Base-by-base conservation (phyloP, 2,113 vertebrate species). In the Megaceryle maxima region DNA sequence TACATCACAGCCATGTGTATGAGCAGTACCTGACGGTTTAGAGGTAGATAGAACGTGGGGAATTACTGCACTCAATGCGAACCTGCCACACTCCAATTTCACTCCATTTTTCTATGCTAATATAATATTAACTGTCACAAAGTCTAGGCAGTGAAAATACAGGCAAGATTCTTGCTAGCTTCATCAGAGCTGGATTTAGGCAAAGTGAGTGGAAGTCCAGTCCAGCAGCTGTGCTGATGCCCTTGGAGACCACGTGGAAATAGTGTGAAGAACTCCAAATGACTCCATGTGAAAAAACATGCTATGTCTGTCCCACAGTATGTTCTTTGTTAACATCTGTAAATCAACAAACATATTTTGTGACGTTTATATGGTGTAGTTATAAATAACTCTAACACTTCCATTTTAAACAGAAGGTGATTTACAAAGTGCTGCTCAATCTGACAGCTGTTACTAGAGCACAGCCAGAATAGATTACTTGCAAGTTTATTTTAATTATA, bases 381-480 rank as follows among this genome's bases (percentile, higher is more conserved):
- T 93, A 95, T 86, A 31, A 41, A 95, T 93, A 95, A 90, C 88
- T 83, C 50, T 25, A 94, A 84, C 70, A 41, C 74, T 91, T 92
- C 46, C 75, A 80, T 33, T 14, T 88, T 95, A 94, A 90, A 87
- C 90, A 96, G 90, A 95, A 96, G 94, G 94, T 97, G 95, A 94
- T 94, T 95, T 95, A 96, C 77, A 60, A 93, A 79, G 77, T 91
- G 77, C 87, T 92, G 90, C 77, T 96, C 80, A 62, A 24, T 88
- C 80, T 95, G 94, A 96, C 92, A 96, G 88, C 92, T 95, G 92
- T 92, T 97, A 96, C 96, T 97, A 93, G 56, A 82, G 83, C 74
- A 75, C n/a, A 94, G 83, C 76, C 80, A 88, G 89, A 96, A 83
- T 28, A 74, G 80, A 92, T 92, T 86, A 87, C 63, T 93, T 81